Base-by-base conservation (phyloP, 2,797 vertebrate species). In the Clarias fuscus region DNA sequence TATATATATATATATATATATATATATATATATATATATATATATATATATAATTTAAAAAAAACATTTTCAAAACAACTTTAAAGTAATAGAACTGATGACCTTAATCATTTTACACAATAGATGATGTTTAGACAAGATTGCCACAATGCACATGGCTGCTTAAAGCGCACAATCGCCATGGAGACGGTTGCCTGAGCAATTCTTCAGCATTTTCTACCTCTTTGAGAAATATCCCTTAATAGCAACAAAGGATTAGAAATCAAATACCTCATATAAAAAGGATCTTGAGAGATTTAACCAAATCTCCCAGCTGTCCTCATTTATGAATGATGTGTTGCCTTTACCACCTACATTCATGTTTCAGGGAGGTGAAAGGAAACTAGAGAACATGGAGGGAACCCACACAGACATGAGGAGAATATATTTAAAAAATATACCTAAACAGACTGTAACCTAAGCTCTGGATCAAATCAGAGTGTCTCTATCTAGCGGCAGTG, bases 201-300 rank as follows among this genome's bases (percentile, higher is more conserved):
- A 37, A 86, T 89, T 71, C 84, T 81, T 67, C 83, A 80, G 73
- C 82, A 75, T 84, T 90, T 88, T 86, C 86, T 65, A 27, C 62
- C 78, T 85, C 84, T 86, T 86, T 78, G 24, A 87, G 78, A 88
- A 61, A 86, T 79, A 84, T 85, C 83, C 84, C 68, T 87, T 87
- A 89, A 85, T 89, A 88, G 75, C 65, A 85, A 76, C 84, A 67
- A 73, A 84, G 78, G 89, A 90, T 90, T 86, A 89, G 56, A 83
- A 86, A 82, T 86, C 71, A 72, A 87, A 88, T 71, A 75, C 40
- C 84, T 90, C 48, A 82, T 70, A 83, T 86, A 76, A 89, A 86
- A 79, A 20, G 75, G 80, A 88, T 88, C 73, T 58, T 80, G 37
- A 40, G 37, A 86, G 89, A 88, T 65, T 85, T 76, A 33, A 81